These are phyloP conservation scores for Lutraria rhynchaena DNA, from an alignment of 1,140 invertebrate genomes.

Conservation along the genomic window DNA sequence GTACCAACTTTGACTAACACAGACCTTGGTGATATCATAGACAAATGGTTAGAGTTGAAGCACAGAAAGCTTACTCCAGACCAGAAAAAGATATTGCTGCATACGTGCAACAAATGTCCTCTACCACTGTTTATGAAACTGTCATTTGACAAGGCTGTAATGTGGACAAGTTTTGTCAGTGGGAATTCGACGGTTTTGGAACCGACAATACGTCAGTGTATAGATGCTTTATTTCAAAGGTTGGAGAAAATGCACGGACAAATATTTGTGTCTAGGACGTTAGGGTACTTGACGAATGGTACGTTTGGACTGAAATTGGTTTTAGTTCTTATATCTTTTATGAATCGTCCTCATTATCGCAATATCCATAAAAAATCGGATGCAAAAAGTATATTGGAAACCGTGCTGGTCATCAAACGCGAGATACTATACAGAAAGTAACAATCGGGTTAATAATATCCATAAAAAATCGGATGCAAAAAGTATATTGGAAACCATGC, in stretches of 20 bases:
- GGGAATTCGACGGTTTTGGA: conserved; percentile 61
- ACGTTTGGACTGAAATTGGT: too few species aligned
- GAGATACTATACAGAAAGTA: too few species aligned
- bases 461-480: too few species aligned
- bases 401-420: too few species aligned
- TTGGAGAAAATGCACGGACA: conserved; percentile 76
- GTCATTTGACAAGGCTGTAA: conserved; percentile 73
- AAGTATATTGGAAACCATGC: too few species aligned
- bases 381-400: too few species aligned
- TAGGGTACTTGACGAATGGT: conserved; percentile 77
- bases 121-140: conserved; percentile 78
- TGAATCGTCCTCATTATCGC: too few species aligned
- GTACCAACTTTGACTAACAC: conserved; percentile 59
- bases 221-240: conserved; percentile 74
- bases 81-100: conserved; percentile 67
- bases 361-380: too few species aligned
- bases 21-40: conserved; percentile 70
- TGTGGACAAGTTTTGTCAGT: conserved; percentile 73
- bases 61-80: conserved; percentile 65
- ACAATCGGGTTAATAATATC: too few species aligned
- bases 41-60: conserved; percentile 67
- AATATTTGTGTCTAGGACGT: conserved; percentile 71
- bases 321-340: too few species aligned
- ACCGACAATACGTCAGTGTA: conserved; percentile 70
- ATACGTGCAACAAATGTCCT: conserved; percentile 72